Base-by-base conservation (phyloP, 2,797 vertebrate species). In the Xenentodon cancila region DNA sequence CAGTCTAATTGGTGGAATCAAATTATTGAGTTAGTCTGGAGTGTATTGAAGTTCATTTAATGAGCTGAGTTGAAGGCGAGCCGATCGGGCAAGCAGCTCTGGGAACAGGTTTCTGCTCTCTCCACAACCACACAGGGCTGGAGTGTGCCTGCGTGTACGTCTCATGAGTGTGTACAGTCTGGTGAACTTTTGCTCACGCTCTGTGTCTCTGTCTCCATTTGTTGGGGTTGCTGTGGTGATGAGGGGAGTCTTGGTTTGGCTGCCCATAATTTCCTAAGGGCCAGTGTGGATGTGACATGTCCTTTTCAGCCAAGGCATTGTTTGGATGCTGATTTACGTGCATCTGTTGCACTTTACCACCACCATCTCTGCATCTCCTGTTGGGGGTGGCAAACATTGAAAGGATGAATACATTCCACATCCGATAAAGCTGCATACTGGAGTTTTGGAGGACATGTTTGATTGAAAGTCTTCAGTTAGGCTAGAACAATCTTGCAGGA, bases 211-310 rank as follows among this genome's bases (percentile, higher is more conserved):
- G 61, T 70, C 76, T 81, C 85, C 87, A 73, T 85, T 88, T 81
- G 64, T 82, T 44, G 44, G 34, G 53, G 91, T 93, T 90, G 66
- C 89, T 84, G 84, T 91, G 90, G 90, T 46, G 79, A 93, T 53
- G 70, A 59, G 62, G 59, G 71, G 73, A 80, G 78, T 86, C 86
- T 89, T 86, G 80, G 75, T 83, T 76, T 9, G 59, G 81, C 47
- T 15, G 82, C 75, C 86, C 84, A 90, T 92, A 91, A 92, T 89
- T 92, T 88, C 75, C 66, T 62, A 74, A 75, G 80, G 64, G 88
- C 80, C 84, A 90, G 90, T 91, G 87, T 89, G 84, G 64, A 78
- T 73, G 74, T 85, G 90, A 92, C 91, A 91, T 46, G 77, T 91
- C 84, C 89, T 91, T 90, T 93, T 93, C 88, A 93, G 61, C 48